Conservation (phyloP, 2,888 invertebrate genomes). For the Balanococcus diminutus region DNA sequence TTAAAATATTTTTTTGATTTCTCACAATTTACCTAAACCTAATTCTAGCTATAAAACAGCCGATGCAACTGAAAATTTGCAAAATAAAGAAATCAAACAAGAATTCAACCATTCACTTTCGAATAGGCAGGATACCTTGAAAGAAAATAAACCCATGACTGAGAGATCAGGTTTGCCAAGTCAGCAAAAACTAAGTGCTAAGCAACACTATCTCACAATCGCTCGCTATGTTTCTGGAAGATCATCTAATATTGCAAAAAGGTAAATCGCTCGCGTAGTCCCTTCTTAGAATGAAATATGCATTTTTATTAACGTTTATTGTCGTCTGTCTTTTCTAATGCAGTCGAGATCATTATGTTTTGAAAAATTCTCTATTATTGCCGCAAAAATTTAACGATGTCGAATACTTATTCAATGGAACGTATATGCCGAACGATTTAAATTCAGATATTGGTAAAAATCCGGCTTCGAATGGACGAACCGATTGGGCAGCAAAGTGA, state of each 20-base stretch:
- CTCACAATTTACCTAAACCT: not conserved
- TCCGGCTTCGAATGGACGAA: slow-evolving; percentile 21
- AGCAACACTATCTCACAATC: slow-evolving; percentile 78
- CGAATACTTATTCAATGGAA: slow-evolving; percentile 17
- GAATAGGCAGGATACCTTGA: slow-evolving; percentile 10
- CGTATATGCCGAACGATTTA: not conserved
- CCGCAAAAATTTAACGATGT: not conserved
- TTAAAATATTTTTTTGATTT: not conserved
- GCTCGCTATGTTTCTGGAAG: slow-evolving; percentile 80
- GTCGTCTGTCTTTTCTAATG: too few species aligned
- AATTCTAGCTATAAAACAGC: slow-evolving; percentile 36
- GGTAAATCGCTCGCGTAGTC: not conserved
- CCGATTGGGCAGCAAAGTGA: slow-evolving; percentile 53
- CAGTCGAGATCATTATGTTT: slow-evolving; percentile 44
- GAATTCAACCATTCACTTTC: not conserved
- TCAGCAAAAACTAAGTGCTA: slow-evolving; percentile 65
- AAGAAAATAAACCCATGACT: slow-evolving; percentile 53
- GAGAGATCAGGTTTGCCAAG: slow-evolving; percentile 59
- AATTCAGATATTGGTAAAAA: not conserved
- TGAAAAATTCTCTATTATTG: slow-evolving; percentile 27
- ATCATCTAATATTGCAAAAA: slow-evolving; percentile 60
- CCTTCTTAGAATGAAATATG: not conserved
- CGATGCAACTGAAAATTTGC: not conserved
- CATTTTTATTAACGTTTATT: not conserved
- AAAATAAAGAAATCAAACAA: slow-evolving; percentile 34